Evolutionary conservation across 2,888 invertebrate genomes (phyloP), one percentile per base, ranked within the genome.

Genomic region (Eupithecia subumbrata): DNA sequence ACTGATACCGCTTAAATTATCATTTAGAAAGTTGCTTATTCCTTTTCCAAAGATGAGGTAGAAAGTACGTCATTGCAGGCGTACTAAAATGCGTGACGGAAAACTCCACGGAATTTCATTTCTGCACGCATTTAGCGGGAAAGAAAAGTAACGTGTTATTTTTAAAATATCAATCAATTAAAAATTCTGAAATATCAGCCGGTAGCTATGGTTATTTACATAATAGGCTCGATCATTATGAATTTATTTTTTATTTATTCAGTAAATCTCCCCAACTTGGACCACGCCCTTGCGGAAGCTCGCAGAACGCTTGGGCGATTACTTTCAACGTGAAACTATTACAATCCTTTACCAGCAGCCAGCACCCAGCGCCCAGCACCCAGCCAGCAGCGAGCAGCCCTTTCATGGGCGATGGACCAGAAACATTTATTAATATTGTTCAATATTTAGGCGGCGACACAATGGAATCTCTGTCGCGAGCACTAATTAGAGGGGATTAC

Each of bases 261-360:
- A 30, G 25, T 16, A 30, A 68, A 14, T 25, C 8, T 22, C 69
- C 60, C 16, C 87, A 11, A 74, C 86, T 89, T 87, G 85, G 30
- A 67, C 82, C 87, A 83, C 77, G 67, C 75, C 70, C 63, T 78
- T 83, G 81, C 89, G 90, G 91, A 91, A 90, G 89, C 89, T 84
- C 84, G 83, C 84, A 85, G 84, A 84, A 87, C 88, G 88, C 88
- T 87, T 82, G 83, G 83, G 76, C 84, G 87, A 85, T 83, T 85
- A 87, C 88, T 89, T 83, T 88, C 88, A 87, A 89, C 87, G 89
- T 89, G 83, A 87, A 89, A 87, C 89, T 88, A 87, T 88, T 84
- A 86, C 92, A 94, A 94, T 94, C 94, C 94, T 94, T 94, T 92
- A 88, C 89, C 85, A 84, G 82, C 84, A 82, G 88, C 52, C 52